Base-by-base conservation (phyloP, 1,140 invertebrate species). In the Drosophila pallidifrons region DNA sequence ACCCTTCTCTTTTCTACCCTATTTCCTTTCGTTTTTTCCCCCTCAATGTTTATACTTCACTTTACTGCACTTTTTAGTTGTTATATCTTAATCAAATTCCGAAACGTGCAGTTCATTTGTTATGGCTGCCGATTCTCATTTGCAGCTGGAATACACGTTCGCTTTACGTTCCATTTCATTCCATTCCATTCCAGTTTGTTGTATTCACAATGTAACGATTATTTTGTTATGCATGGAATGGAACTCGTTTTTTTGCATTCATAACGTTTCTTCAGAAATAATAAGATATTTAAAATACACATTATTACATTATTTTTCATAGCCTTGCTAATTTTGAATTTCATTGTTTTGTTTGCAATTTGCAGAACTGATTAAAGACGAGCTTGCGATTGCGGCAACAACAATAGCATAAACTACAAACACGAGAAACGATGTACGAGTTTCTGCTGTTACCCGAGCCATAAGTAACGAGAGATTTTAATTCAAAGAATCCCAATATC, bases 81-180 rank as follows among this genome's bases (percentile, higher is more conserved):
- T 13, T 67, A 54, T 73, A 60, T 43, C 64, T 68, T 61, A 68
- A 74, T 74, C 38, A 68, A 67, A 68, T 74, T 68, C 71, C 71
- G 47, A 67, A 74, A 68, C 71, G 65, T 74, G 57, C 54, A 52
- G 46, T 73, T 68, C 47, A 61, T 68, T 74, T 54, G 30, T 47
- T 60, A 52, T 52, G 47, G 15, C 25, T 25, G 7, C 35, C 5
- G n/a, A 13, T 25, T 25, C 20, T 7, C 2, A 43, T 10, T 3
- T 8, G 8, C 65, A 51, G 54, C 30, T 68, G 45, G n/a, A 25
- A 58, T 54, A 28, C 55, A 41, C 47, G 70, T 67, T 59, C 64
- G 41, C 7, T 13, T 43, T 35, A 43, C 30, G 59, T 64, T 64
- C 13, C 11, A 15, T 54, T 54, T n/a, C 28, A 35, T 35, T 35